phyloP scores from a whole-genome alignment of 2,797 vertebrate species.

The Alosa sapidissima region DNA sequence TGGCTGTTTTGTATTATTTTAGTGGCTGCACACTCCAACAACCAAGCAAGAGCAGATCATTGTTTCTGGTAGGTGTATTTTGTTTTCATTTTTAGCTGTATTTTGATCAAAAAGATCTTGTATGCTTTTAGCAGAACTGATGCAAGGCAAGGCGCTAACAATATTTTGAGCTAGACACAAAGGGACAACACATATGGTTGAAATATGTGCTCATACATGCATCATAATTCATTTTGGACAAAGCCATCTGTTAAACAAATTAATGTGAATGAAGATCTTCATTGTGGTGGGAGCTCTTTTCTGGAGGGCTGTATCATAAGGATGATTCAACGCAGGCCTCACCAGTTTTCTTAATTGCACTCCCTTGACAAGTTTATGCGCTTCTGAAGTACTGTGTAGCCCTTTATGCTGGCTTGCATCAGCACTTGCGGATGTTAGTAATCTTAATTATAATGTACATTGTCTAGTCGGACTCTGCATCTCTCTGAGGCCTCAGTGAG shows the following conservation, averaged over 20 bases:
- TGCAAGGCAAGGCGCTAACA: neutral
- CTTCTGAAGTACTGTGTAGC: neutral
- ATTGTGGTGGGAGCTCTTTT: neutral
- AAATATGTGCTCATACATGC: neutral
- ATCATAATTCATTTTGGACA: neutral
- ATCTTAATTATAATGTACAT: slow-evolving; percentile 17
- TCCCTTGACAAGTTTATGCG: neutral
- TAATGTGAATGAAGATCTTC: neutral
- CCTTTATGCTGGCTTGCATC: neutral
- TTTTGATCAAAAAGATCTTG: neutral
- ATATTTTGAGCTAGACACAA: no score
- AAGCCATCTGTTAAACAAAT: neutral
- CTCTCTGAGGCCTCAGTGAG: slow-evolving; percentile 16
- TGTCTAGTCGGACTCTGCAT: neutral
- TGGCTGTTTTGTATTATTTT: neutral
- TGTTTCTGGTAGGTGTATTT: neutral
- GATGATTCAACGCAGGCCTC: neutral
- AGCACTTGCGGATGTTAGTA: neutral
- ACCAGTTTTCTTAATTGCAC: slow-evolving; percentile 5
- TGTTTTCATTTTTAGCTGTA: neutral
- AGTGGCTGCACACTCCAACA: neutral
- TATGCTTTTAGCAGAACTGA: neutral
- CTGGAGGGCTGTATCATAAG: neutral
- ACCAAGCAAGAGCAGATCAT: neutral
- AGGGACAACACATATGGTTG: neutral